These are phyloP conservation scores for Lerema accius DNA, from an alignment of 1,140 invertebrate genomes.

Conservation along the genomic window DNA sequence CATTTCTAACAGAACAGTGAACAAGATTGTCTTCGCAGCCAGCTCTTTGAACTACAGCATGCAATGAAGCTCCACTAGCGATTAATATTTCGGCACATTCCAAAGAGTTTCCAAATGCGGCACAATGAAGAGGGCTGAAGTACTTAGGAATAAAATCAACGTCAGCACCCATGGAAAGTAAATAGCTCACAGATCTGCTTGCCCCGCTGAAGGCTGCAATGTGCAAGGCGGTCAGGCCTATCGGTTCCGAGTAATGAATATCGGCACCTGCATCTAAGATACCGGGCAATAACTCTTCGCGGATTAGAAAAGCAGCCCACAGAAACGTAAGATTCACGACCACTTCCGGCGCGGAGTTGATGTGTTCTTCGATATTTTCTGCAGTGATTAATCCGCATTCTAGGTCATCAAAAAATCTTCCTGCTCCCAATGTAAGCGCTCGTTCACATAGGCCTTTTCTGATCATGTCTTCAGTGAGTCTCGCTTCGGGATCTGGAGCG, in stretches of 20 bases:
- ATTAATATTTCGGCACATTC: conserved; percentile 81
- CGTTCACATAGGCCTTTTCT: conserved; percentile 84
- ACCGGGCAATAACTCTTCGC: conserved; percentile 76
- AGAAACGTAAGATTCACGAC: conserved; percentile 74
- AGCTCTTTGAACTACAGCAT: conserved; percentile 73
- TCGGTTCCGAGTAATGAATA: conserved; percentile 79
- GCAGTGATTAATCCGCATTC: conserved; percentile 82
- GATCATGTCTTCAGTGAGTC: conserved; percentile 85
- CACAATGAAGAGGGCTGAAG: conserved; percentile 84
- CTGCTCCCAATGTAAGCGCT: conserved; percentile 83
- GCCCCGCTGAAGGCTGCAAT: conserved; percentile 84
- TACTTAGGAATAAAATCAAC: conserved; percentile 80
- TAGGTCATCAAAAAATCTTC: conserved; percentile 85
- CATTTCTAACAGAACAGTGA: conserved; percentile 83
- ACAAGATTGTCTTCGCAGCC: conserved; percentile 82
- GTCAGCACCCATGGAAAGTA: conserved; percentile 83
- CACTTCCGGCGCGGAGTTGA: conserved; percentile 70
- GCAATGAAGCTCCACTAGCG: conserved; percentile 76
- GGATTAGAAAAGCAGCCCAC: conserved; percentile 78
- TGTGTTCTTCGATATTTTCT: conserved; percentile 77
- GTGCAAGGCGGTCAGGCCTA: conserved; percentile 83
- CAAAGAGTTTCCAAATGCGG: conserved; percentile 82
- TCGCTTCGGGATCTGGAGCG: conserved; percentile 84
- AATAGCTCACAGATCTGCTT: conserved; percentile 78
- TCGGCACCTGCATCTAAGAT: conserved; percentile 81